These are phyloP conservation scores for Gouania willdenowi DNA, from an alignment of 2,797 vertebrate genomes.

Conservation along the genomic window DNA sequence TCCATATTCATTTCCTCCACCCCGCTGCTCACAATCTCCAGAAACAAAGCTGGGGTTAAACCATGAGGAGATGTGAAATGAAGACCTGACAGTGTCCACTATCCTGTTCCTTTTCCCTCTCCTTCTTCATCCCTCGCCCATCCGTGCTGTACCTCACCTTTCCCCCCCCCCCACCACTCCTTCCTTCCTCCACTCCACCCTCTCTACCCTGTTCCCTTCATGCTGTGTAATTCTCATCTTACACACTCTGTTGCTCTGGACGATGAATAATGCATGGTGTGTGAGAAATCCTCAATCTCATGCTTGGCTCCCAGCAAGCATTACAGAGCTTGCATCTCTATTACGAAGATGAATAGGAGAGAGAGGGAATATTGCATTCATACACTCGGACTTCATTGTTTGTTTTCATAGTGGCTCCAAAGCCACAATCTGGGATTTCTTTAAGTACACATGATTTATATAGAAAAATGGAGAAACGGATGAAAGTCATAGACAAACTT, in stretches of 20 bases:
- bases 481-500: slow-evolving; percentile 29
- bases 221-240: slow-evolving; percentile 99
- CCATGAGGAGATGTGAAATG: slow-evolving; percentile 49
- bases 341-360: slow-evolving; percentile 98
- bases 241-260: slow-evolving; percentile 98
- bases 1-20: slow-evolving; percentile 66
- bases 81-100: slow-evolving; percentile 50
- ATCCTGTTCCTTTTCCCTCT: slow-evolving; percentile 19
- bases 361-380: slow-evolving; percentile 87
- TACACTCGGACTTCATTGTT: slow-evolving; percentile 91
- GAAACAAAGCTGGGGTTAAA: slow-evolving; percentile 57
- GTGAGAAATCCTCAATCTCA: slow-evolving; percentile 92
- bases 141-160: slow-evolving; percentile 55
- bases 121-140: slow-evolving; percentile 48
- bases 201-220: slow-evolving; percentile 91
- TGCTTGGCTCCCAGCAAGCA: slow-evolving; percentile 96
- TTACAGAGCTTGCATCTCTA: slow-evolving; percentile 98
- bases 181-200: slow-evolving; percentile 63
- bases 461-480: slow-evolving; percentile 21
- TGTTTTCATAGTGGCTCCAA: slow-evolving; percentile 85
- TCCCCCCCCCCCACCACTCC: slow-evolving; percentile 40
- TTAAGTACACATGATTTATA: slow-evolving; percentile 53
- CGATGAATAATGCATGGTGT: slow-evolving; percentile 99
- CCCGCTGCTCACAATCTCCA: slow-evolving; percentile 54
- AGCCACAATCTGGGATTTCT: slow-evolving; percentile 62